Evolutionary conservation across 2,888 invertebrate species (phyloP).

Genomic region (Caenorhabditis sp.): DNA sequence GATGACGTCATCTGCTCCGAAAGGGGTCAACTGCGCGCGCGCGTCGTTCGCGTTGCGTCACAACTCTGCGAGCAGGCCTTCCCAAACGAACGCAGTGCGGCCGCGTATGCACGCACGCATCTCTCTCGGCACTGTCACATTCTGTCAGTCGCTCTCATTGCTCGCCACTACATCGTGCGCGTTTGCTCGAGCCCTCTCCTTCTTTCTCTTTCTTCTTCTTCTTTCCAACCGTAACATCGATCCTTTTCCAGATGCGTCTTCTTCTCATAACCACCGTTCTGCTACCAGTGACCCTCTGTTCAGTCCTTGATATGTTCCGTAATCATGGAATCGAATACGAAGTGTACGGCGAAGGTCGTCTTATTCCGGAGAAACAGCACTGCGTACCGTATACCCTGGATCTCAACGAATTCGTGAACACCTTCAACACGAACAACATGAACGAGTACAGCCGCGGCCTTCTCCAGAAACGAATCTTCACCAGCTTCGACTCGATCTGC

Average conservation of each 20-base stretch:
- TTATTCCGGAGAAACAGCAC: conserved; percentile 57
- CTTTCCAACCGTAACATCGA: background rate
- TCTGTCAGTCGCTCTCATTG: conserved; percentile 9
- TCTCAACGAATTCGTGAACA: conserved; percentile 56
- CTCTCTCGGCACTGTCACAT: background rate
- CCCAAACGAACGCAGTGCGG: conserved; percentile 2
- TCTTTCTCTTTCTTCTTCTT: conserved; percentile 4
- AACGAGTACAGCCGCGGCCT: conserved; percentile 58
- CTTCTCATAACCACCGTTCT: background rate
- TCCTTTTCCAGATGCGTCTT: conserved; percentile 34
- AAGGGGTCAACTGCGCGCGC: background rate
- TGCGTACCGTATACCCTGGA: conserved; percentile 61
- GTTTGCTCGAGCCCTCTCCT: background rate
- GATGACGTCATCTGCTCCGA: background rate
- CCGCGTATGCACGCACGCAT: too few species aligned
- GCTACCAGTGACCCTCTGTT: background rate
- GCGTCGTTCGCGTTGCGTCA: background rate
- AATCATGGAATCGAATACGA: conserved; percentile 64
- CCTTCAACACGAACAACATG: conserved; percentile 59
- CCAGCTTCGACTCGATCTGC: conserved; percentile 60
- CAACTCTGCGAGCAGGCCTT: background rate
- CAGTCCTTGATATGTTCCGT: conserved; percentile 59
- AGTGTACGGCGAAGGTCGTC: conserved; percentile 61
- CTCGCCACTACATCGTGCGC: background rate
- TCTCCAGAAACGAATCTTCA: conserved; percentile 54